These are phyloP conservation scores for Baccha elongata DNA, from an alignment of 2,888 invertebrate genomes.

Conservation along the genomic window DNA sequence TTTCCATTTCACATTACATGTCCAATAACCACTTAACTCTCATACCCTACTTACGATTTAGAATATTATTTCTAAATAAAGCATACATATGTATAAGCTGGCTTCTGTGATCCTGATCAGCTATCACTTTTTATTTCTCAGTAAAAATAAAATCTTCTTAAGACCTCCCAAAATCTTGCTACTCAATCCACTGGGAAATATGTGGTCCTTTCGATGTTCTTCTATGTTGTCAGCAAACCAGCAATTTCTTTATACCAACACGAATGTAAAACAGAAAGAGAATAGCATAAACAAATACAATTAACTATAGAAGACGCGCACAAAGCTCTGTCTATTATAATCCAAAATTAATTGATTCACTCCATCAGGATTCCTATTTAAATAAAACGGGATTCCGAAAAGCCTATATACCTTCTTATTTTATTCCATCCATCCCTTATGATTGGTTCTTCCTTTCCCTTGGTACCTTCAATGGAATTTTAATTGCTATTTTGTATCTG, in stretches of 20 bases:
- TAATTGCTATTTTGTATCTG: constrained; percentile 55
- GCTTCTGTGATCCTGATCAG: constrained; percentile 43
- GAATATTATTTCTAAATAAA: not conserved
- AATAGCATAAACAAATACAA: constrained; percentile 39
- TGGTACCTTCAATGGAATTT: constrained; percentile 54
- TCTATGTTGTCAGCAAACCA: not conserved
- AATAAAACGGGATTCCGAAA: constrained; percentile 41
- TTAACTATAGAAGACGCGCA: constrained; percentile 43
- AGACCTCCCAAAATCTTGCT: not conserved
- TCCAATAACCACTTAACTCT: too few species aligned
- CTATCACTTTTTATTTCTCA: constrained; percentile 45
- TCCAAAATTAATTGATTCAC: constrained; percentile 71
- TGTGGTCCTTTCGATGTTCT: not conserved
- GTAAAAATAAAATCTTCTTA: constrained; percentile 54
- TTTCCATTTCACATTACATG: too few species aligned
- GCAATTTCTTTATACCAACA: constrained; percentile 7
- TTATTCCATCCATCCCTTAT: not conserved
- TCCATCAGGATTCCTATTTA: constrained; percentile 61
- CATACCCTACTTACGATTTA: not conserved
- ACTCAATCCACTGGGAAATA: not conserved
- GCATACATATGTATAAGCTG: constrained; percentile 11
- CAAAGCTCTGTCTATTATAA: constrained; percentile 51
- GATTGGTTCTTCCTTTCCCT: not conserved
- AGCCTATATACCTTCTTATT: constrained; percentile 18
- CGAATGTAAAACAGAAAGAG: not conserved